phyloP scores from a whole-genome alignment of 2,113 vertebrate genomes.

The Dasypus novemcinctus region DNA sequence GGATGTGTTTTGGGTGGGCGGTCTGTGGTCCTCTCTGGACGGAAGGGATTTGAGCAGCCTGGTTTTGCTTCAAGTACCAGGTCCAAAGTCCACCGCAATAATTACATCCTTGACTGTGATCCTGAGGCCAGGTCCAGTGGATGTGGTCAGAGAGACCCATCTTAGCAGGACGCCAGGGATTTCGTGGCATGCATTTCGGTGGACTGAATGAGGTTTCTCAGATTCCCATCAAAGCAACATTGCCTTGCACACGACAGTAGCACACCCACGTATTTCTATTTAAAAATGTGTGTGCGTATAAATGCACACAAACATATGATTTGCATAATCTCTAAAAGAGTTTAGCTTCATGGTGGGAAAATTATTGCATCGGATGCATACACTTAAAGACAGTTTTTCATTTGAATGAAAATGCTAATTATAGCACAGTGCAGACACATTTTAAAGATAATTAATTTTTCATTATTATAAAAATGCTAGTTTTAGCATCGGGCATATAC shows the following conservation, averaged over 20 bases:
- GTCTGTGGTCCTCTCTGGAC: background rate
- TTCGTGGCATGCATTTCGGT: accelerated
- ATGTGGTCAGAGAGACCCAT: background rate
- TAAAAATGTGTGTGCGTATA: background rate
- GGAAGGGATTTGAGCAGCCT: background rate
- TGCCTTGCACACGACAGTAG: too few species aligned
- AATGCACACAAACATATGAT: too few species aligned
- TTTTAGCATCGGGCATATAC: too few species aligned
- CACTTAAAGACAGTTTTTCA: background rate
- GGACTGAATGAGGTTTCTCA: background rate
- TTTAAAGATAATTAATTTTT: background rate
- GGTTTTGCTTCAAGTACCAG: accelerated
- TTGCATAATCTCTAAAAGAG: too few species aligned
- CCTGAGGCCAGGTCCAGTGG: accelerated
- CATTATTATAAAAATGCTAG: background rate
- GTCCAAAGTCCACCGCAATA: accelerated
- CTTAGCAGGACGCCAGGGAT: background rate
- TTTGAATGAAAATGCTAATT: background rate
- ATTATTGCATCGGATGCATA: too few species aligned
- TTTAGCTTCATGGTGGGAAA: too few species aligned
- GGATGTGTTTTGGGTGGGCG: accelerated
- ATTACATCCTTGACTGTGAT: accelerated
- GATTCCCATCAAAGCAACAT: background rate
- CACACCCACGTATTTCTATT: background rate
- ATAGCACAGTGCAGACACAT: too few species aligned